Evolutionary conservation across 2,888 invertebrate species (phyloP).

Genomic region (Lycaena phlaeas): DNA sequence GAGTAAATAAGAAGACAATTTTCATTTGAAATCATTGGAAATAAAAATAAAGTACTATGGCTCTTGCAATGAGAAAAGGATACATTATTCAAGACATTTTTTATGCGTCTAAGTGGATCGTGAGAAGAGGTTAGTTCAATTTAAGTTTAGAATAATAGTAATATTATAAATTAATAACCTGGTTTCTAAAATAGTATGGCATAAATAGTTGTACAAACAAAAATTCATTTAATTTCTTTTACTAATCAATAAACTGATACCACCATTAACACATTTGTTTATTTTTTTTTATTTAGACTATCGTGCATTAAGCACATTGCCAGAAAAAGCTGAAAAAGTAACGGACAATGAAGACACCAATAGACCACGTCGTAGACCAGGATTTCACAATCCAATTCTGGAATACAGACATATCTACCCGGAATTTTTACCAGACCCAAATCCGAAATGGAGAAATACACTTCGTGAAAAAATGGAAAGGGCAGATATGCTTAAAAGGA

Average conservation of each 20-base stretch:
- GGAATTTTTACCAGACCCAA: conserved; percentile 93
- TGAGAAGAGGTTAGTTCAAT: conserved; percentile 47
- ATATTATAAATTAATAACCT: not conserved
- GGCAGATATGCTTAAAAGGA: conserved; percentile 91
- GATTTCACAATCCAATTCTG: conserved; percentile 41
- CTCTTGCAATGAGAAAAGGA: conserved; percentile 40
- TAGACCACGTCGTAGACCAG: conserved; percentile 26
- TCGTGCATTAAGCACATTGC: conserved; percentile 40
- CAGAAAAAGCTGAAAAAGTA: conserved; percentile 31
- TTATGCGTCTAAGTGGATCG: conserved; percentile 43
- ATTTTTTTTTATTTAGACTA: conserved; percentile 31
- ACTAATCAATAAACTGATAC: no score
- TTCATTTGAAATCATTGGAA: no score
- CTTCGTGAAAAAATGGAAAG: conserved; percentile 92
- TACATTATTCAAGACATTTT: conserved; percentile 32
- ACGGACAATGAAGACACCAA: conserved; percentile 22
- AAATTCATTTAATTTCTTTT: no score
- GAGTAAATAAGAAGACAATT: no score
- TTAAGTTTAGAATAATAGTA: not conserved
- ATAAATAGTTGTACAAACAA: no score
- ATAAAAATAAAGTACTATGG: conserved; percentile 29
- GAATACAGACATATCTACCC: conserved; percentile 84
- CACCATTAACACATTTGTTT: no score
- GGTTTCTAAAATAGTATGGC: no score
- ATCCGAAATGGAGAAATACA: conserved; percentile 81